Evolutionary conservation across 2,113 vertebrate genomes (phyloP).

Genomic region (Elanus axillaris): DNA sequence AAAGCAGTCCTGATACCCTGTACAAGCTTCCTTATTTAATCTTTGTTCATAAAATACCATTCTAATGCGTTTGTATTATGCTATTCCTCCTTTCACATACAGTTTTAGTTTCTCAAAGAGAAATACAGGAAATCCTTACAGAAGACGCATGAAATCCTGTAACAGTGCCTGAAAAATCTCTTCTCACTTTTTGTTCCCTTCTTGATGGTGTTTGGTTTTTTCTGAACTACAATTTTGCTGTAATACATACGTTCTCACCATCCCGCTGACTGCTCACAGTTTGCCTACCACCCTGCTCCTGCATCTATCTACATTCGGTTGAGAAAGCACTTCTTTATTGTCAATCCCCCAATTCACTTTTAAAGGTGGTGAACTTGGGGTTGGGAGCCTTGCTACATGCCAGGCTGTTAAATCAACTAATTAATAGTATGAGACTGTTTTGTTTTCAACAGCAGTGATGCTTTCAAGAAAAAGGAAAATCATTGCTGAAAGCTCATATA

Average conservation of each 20-base stretch:
- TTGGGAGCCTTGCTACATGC: neutral
- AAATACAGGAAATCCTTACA: no score
- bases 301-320: no score
- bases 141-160: no score
- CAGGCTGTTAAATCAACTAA: neutral
- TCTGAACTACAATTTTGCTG: neutral
- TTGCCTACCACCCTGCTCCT: neutral
- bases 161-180: neutral
- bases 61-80: neutral
- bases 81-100: neutral
- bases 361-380: neutral
- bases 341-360: neutral
- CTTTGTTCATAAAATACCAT: neutral
- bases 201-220: neutral
- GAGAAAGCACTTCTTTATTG: neutral
- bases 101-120: neutral
- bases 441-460: neutral
- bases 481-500: neutral
- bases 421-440: neutral
- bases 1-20: neutral
- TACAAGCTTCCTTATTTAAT: neutral
- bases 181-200: neutral
- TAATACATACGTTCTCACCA: neutral
- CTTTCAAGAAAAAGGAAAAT: neutral
- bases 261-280: neutral